These are phyloP conservation scores for Poecilia wingei DNA, from an alignment of 2,797 vertebrate species.

Conservation along the genomic window DNA sequence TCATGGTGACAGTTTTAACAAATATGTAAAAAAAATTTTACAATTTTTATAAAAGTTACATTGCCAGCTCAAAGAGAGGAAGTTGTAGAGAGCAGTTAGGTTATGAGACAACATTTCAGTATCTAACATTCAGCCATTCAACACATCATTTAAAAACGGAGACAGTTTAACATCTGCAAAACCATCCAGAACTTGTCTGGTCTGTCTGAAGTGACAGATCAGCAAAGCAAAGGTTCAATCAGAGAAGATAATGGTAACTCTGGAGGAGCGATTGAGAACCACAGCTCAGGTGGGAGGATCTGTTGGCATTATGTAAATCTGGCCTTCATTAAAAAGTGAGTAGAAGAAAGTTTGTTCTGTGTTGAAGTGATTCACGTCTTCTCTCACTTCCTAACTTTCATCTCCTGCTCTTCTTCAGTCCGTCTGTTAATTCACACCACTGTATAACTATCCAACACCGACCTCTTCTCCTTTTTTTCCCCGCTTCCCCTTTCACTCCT, in stretches of 20 bases:
- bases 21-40: too few species aligned
- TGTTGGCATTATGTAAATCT: background rate
- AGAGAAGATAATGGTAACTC: background rate
- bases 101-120: background rate
- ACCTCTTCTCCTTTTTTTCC: constrained; percentile 45
- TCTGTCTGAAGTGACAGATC: background rate
- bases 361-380: constrained; percentile 13
- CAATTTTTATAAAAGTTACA: background rate
- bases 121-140: background rate
- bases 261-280: background rate
- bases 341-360: background rate
- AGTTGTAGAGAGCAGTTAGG: background rate
- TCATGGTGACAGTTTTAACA: too few species aligned
- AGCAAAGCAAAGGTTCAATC: background rate
- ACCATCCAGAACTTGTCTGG: background rate
- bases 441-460: constrained; percentile 75
- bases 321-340: background rate
- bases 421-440: constrained; percentile 70
- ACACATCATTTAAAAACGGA: background rate
- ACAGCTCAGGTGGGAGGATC: background rate
- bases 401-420: constrained; percentile 31
- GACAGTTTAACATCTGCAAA: background rate
- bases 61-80: background rate
- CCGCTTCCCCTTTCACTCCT: constrained; percentile 42
- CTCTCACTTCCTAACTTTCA: constrained; percentile 36